phyloP scores from a whole-genome alignment of 1,140 invertebrate species.

The Hylaeus volcanicus region DNA sequence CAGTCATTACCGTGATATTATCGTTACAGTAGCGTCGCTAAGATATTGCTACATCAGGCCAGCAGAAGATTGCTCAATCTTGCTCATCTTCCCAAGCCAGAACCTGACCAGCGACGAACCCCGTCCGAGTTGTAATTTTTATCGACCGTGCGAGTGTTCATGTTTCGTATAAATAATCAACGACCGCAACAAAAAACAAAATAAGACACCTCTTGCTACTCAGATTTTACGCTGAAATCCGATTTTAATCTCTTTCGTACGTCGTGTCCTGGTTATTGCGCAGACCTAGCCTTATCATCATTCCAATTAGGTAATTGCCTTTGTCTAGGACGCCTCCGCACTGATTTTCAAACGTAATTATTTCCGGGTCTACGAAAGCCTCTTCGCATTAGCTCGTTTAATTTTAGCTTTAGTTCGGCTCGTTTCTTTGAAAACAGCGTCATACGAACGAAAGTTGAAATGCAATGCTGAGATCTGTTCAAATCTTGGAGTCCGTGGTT shows the following conservation, averaged over 20 bases:
- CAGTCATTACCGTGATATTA: constrained; percentile 48
- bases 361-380: constrained; percentile 21
- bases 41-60: constrained; percentile 46
- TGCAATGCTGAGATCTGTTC: too few relatives aligned
- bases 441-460: too few relatives aligned
- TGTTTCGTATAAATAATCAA: not conserved
- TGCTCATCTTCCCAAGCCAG: constrained; percentile 45
- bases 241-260: too few relatives aligned
- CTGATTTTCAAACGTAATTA: constrained; percentile 43
- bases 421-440: not conserved
- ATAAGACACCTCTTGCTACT: not conserved
- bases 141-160: not conserved
- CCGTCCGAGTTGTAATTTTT: not conserved
- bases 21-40: constrained; percentile 57
- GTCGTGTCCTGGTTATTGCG: not conserved
- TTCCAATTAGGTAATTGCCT: constrained; percentile 50
- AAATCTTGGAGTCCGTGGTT: too few relatives aligned
- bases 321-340: constrained; percentile 53
- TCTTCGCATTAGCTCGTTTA: not conserved
- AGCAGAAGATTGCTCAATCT: constrained; percentile 44
- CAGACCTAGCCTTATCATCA: constrained; percentile 36
- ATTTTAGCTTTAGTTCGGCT: not conserved
- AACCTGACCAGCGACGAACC: not conserved
- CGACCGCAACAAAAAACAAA: not conserved
- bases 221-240: not conserved